A percentile compares a stretch with the other conserved stretches of the same genome.
Evolutionary conservation across 2,113 vertebrate genomes (phyloP).

Genomic region (Zosterops japonicus): DNA sequence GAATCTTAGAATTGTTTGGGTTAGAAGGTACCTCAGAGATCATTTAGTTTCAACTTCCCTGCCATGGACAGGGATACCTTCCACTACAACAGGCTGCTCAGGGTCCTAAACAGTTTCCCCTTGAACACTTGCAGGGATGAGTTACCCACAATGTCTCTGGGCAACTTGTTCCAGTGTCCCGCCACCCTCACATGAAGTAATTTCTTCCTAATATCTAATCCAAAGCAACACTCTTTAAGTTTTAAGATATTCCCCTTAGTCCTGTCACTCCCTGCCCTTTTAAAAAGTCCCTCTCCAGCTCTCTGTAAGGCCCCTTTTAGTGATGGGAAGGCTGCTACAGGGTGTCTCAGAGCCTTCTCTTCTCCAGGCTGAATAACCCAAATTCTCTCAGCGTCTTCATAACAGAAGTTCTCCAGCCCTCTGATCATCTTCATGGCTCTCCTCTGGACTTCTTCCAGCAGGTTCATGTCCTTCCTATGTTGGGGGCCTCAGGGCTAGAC

Average conservation of each 20-base stretch:
- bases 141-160: background rate
- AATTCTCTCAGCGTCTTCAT: too few relatives aligned
- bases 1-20: background rate
- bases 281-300: background rate
- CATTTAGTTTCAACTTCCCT: background rate
- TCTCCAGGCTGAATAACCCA: too few relatives aligned
- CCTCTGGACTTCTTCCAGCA: background rate
- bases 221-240: background rate
- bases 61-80: too few relatives aligned
- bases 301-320: background rate
- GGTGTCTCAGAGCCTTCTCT: background rate
- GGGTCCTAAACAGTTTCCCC: background rate
- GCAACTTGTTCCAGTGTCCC: background rate
- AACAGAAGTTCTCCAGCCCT: too few relatives aligned
- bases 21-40: background rate
- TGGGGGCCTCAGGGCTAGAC: accelerated
- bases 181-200: background rate
- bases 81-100: background rate
- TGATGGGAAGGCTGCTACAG: too few relatives aligned
- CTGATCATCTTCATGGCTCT: background rate
- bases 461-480: accelerated
- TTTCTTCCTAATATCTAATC: background rate
- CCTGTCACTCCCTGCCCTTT: background rate
- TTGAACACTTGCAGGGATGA: too few relatives aligned
- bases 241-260: background rate